Percentiles rank a stretch among this genome's conserved stretches.
Conservation (phyloP, 2,113 vertebrate genomes). For the Lepus americanus region DNA sequence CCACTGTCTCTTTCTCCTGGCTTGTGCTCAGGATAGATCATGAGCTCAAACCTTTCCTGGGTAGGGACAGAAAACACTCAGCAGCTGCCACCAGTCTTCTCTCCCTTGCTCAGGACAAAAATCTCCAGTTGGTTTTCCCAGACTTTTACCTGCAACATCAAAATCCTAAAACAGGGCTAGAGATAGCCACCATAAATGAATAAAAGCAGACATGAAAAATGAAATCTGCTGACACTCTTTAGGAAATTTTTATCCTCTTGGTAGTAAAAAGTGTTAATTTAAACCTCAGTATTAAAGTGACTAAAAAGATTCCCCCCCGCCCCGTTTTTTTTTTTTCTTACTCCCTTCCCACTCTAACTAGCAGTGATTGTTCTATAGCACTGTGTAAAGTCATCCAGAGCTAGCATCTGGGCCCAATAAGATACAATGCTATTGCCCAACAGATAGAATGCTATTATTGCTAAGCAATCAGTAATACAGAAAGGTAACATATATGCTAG, state of each 20-base stretch:
- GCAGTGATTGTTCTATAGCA: not conserved
- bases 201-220: not conserved
- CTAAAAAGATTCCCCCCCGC: not conserved
- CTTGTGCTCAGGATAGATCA: not conserved
- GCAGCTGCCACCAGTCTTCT: not conserved
- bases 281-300: not conserved
- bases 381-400: not conserved
- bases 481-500: not conserved
- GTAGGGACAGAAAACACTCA: not conserved
- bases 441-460: too few species aligned
- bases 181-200: constrained; percentile 1
- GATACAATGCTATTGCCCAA: not conserved
- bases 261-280: not conserved
- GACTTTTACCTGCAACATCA: not conserved
- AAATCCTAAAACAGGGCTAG: not conserved
- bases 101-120: not conserved
- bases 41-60: not conserved
- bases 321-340: not conserved
- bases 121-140: not conserved
- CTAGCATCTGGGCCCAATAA: not conserved
- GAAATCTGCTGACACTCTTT: not conserved
- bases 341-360: not conserved
- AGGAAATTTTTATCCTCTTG: not conserved
- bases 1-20: not conserved
- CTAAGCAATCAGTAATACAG: not conserved